Evolutionary conservation across 2,113 vertebrate genomes (phyloP).

Genomic region (Carassius gibelio): DNA sequence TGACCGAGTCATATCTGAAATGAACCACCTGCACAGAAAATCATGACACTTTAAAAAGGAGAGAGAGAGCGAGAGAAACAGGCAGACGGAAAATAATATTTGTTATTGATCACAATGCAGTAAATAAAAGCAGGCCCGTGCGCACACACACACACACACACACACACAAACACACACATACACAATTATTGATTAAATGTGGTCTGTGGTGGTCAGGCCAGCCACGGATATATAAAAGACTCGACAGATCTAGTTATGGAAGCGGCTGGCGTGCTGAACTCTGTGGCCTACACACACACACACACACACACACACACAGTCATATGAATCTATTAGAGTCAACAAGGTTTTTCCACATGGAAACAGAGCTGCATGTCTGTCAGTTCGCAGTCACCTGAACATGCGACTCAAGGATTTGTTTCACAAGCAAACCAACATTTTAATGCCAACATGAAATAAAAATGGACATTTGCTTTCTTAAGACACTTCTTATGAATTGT

Average conservation of each 20-base stretch:
- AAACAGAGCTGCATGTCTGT: neutral
- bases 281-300: conserved; percentile 36
- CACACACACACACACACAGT: neutral
- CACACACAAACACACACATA: conserved; percentile 35
- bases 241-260: conserved; percentile 64
- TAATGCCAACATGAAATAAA: neutral
- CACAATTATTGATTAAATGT: conserved; percentile 63
- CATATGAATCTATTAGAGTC: conserved; percentile 17
- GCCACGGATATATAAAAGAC: conserved; percentile 59
- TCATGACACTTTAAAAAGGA: conserved; percentile 23
- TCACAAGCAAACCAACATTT: neutral
- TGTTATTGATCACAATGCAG: conserved; percentile 52
- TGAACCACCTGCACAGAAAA: conserved; percentile 21
- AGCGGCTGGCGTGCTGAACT: conserved; percentile 53
- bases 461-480: neutral
- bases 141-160: neutral
- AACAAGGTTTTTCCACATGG: conserved; percentile 1
- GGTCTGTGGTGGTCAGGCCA: conserved; percentile 57
- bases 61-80: neutral
- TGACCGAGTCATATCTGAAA: conserved; percentile 6
- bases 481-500: neutral
- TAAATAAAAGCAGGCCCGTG: conserved; percentile 54
- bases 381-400: neutral
- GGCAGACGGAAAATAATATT: conserved; percentile 57
- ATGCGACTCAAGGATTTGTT: conserved; percentile 4